These are phyloP conservation scores for Mesocentrotus franciscanus DNA, from an alignment of 53 echinoderm and acorn worm species.

Conservation along the genomic window DNA sequence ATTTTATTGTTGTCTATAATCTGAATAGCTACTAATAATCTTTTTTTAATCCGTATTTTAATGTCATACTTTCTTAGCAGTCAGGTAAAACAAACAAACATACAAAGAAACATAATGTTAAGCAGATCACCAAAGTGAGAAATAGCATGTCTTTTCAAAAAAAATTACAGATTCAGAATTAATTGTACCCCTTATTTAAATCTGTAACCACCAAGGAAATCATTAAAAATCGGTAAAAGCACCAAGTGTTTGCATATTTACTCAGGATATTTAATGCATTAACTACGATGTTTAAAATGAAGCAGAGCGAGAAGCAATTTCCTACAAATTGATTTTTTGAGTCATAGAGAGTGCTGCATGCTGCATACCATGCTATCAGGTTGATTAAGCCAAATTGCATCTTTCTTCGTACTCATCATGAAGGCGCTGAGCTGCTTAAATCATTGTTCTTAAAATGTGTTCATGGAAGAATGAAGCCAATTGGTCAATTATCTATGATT, in stretches of 20 bases:
- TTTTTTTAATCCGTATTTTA: no score
- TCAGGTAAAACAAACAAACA: no score
- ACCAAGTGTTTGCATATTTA: neutral
- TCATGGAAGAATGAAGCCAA: conserved; percentile 24
- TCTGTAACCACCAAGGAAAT: no score
- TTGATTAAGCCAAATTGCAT: conserved; percentile 13
- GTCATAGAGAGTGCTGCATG: neutral
- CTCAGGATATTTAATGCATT: neutral
- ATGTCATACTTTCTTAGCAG: no score
- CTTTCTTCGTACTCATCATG: conserved; percentile 14
- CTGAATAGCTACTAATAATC: no score
- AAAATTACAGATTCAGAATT: no score
- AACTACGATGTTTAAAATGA: neutral
- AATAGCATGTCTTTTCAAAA: neutral
- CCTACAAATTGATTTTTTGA: neutral
- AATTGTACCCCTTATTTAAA: no score
- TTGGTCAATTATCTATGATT: conserved; percentile 56
- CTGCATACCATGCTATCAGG: neutral
- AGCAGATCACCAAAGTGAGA: no score
- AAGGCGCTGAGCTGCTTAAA: conserved; percentile 15
- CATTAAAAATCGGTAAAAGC: neutral
- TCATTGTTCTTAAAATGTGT: conserved; percentile 61
- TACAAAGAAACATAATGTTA: no score
- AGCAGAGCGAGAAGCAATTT: neutral
- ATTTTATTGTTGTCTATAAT: no score